Percentiles rank a stretch among this genome's conserved stretches.
Evolutionary conservation across 2,797 vertebrate genomes (phyloP).

Genomic region (Oreochromis mossambicus): DNA sequence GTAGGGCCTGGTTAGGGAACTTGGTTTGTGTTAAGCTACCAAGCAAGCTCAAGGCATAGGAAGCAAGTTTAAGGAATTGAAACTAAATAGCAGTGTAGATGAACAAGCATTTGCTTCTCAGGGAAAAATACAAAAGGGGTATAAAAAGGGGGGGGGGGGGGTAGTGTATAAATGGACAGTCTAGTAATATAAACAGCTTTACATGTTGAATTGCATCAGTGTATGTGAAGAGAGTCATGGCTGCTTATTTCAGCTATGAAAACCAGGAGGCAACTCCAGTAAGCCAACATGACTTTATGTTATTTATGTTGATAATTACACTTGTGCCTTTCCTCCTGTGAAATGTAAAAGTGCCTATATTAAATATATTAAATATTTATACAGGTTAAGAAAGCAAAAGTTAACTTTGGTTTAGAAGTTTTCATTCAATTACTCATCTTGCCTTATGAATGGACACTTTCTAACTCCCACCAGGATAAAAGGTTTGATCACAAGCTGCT

Average conservation of each 20-base stretch:
- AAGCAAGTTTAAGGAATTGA: not conserved
- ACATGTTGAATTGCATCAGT: not conserved
- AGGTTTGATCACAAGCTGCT: not conserved
- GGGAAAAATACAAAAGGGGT: not conserved
- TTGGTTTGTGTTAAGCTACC: not conserved
- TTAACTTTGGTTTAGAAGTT: not conserved
- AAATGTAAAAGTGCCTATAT: not conserved
- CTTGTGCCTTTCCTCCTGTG: not conserved
- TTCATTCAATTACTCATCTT: not conserved
- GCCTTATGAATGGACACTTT: not conserved
- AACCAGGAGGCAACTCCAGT: not conserved
- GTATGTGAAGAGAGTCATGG: not conserved
- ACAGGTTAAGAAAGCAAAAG: not conserved
- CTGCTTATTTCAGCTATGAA: not conserved
- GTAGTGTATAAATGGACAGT: rapidly evolving
- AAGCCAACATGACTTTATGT: not conserved
- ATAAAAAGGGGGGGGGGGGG: no score
- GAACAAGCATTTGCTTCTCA: not conserved
- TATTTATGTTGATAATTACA: not conserved
- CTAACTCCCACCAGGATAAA: not conserved
- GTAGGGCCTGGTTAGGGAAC: not conserved
- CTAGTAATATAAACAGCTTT: not conserved
- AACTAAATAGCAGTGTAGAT: not conserved
- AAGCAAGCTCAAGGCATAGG: not conserved
- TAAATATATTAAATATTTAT: not conserved